phyloP scores from a whole-genome alignment of 2,797 vertebrate genomes.

The Agapornis canus region DNA sequence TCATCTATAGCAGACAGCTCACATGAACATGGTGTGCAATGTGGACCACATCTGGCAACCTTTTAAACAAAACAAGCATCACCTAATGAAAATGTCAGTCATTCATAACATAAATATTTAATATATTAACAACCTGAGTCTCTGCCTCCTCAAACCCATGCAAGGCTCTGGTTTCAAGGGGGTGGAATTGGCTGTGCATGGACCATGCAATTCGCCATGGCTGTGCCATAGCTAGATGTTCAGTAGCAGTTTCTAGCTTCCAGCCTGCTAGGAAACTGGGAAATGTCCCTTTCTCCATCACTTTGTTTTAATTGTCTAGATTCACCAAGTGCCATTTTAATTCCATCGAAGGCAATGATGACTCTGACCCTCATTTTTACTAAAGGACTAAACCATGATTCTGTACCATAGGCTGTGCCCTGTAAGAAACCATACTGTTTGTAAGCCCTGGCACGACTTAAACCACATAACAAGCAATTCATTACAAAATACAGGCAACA shows the following conservation, averaged over 20 bases:
- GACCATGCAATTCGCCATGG: rapidly evolving
- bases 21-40: rapidly evolving
- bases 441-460: neutral
- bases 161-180: neutral
- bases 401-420: neutral
- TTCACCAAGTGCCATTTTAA: neutral
- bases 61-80: neutral
- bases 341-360: neutral
- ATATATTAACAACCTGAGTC: rapidly evolving
- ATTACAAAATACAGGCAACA: neutral
- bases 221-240: neutral
- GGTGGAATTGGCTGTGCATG: rapidly evolving
- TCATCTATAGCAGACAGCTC: neutral
- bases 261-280: neutral
- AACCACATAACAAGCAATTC: neutral
- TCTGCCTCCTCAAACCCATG: neutral
- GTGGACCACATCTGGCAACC: neutral
- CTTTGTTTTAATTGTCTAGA: neutral
- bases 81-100: rapidly evolving
- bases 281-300: neutral
- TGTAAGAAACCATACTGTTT: neutral
- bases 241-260: neutral
- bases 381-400: neutral
- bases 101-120: neutral
- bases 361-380: neutral